Evolutionary conservation across 2,113 vertebrate species (phyloP), one percentile per base, ranked within the genome.

Genomic region (Bostrychus sinensis): DNA sequence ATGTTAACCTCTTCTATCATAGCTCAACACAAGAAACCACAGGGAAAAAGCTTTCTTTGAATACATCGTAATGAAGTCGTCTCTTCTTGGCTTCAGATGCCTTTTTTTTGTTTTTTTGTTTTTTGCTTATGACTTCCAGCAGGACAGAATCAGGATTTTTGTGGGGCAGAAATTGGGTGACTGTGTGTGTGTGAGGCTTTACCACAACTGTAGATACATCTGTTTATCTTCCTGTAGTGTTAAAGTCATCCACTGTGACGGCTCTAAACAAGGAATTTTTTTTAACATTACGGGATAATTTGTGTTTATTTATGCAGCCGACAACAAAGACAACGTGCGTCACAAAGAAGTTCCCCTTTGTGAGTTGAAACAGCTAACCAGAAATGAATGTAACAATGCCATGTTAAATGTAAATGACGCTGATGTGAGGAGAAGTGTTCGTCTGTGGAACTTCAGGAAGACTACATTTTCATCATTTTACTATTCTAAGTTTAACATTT

Each of bases 11-110:
- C 11, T 20, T 60, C 39, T 23, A n/a, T 60, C 64, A 72, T 48
- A 66, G 37, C 36, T 59, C 12, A 2, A 23, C 26, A 61, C 10
- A 5, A 53, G 9, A 62, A 71, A 43, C 62, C 70, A 56, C 70
- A 74, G 20, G 28, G 5, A 25, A 51, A 63, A 45, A 3, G 10
- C 13, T 43, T 30, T 16, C 11, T 60, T 63, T 38, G 22, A 64
- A 63, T 26, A 20, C 37, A 41, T 34, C 62, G 51, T 34, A 37
- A 62, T 60, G 36, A 39, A 14, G 37, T 57, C 38, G 30, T 56
- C 57, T 26, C 7, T n/a, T n/a, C n/a, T 23, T 5, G 28, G 14
- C 9, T 53, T 7, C 7, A 36, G 26, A 55, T 20, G 56, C 5
- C n/a, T n/a, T n/a, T n/a, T n/a, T n/a, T n/a, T n/a, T n/a, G n/a